Base-by-base conservation (phyloP, 1,140 invertebrate species). In the Pristionchus pacificus region DNA sequence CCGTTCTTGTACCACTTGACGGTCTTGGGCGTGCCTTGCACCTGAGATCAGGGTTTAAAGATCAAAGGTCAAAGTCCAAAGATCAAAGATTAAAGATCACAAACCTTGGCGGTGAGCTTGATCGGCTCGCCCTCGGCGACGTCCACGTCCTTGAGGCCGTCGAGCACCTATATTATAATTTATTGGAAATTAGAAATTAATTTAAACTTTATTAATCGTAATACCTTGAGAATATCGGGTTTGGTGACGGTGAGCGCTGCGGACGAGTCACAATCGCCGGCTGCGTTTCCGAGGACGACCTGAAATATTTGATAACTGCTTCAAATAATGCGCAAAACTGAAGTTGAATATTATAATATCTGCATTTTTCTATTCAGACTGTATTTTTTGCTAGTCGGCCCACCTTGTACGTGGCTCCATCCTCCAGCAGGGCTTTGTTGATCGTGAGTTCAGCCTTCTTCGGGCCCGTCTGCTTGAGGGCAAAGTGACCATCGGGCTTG, bases 1-100 rank as follows among this genome's bases (percentile, higher is more conserved):
- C 89, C 91, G 82, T 93, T 90, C 61, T 90, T 90, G 62, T 77
- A 85, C 84, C 84, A 78, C 68, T 78, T 78, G 27, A 84, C 79
- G 13, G 62, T 38, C 30, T 73, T 74, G 3, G 81, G 81, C 19
- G 33, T 75, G 2, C 81, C 81, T 62, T 79, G 76, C 49, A 83
- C 67, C 59, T 82, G 77, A 64, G n/a, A n/a, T n/a, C n/a, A n/a
- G n/a, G n/a, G n/a, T n/a, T n/a, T n/a, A n/a, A n/a, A n/a, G n/a
- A n/a, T n/a, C n/a, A n/a, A n/a, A n/a, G n/a, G n/a, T n/a, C n/a
- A n/a, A n/a, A n/a, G n/a, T n/a, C n/a, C n/a, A n/a, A n/a, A n/a
- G n/a, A n/a, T n/a, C n/a, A n/a, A n/a, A n/a, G n/a, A n/a, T n/a
- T n/a, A n/a, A n/a, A n/a, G n/a, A n/a, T n/a, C n/a, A n/a, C n/a